Percentiles rank a stretch among this genome's conserved stretches.
Evolutionary conservation across 2,888 invertebrate species (phyloP).

Genomic region (Leucophenga maculata): DNA sequence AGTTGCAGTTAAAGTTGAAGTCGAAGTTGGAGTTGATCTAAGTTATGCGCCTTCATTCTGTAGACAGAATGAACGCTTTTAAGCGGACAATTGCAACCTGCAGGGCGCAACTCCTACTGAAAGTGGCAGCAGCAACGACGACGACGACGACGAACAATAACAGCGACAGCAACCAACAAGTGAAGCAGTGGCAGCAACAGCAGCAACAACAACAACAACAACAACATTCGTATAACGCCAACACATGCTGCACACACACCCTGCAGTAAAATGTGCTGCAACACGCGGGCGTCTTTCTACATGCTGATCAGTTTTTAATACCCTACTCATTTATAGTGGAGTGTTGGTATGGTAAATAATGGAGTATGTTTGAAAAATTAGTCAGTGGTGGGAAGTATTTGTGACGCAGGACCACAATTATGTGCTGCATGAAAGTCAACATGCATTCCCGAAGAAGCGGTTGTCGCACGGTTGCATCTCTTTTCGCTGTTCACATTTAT

Average conservation of each 20-base stretch:
- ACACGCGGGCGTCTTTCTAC: constrained; percentile 27
- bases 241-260: too few species aligned
- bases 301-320: too few species aligned
- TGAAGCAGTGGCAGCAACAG: constrained; percentile 10
- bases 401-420: too few species aligned
- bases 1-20: constrained; percentile 17
- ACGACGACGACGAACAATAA: constrained; percentile 44
- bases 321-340: too few species aligned
- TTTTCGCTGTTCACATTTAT: too few species aligned
- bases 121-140: constrained; percentile 37
- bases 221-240: too few species aligned
- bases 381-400: too few species aligned
- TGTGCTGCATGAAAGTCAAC: too few species aligned
- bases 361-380: too few species aligned
- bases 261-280: constrained; percentile 18
- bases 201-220: not conserved
- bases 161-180: constrained; percentile 20
- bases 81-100: constrained; percentile 70
- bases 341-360: too few species aligned
- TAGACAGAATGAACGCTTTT: constrained; percentile 66
- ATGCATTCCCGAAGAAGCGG: too few species aligned
- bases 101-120: constrained; percentile 57
- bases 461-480: too few species aligned
- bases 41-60: constrained; percentile 65
- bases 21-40: constrained; percentile 35